These are phyloP conservation scores for Coregonus ussuriensis DNA, from an alignment of 2,797 vertebrate species.

Conservation along the genomic window DNA sequence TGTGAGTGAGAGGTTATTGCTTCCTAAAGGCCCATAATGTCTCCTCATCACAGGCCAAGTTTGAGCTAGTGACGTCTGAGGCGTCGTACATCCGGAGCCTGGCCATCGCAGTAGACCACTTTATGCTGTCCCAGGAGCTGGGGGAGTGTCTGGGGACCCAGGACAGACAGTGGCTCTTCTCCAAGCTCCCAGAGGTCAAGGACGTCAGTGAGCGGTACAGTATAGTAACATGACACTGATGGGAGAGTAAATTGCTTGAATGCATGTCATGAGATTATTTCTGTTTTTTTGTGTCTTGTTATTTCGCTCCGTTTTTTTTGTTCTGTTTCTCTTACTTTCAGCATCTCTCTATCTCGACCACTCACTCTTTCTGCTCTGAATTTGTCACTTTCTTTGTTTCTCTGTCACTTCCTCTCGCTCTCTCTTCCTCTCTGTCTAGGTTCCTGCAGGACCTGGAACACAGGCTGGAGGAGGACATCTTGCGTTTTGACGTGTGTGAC, in stretches of 20 bases:
- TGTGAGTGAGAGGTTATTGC: neutral
- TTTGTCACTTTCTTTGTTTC: neutral
- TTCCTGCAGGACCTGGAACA: slow-evolving; percentile 88
- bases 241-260: too few species aligned
- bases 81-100: slow-evolving; percentile 90
- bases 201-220: slow-evolving; percentile 87
- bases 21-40: neutral
- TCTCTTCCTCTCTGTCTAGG: slow-evolving; percentile 57
- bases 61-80: slow-evolving; percentile 91
- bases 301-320: neutral
- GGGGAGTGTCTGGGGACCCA: slow-evolving; percentile 83
- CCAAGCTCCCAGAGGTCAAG: slow-evolving; percentile 91
- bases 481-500: slow-evolving; percentile 88
- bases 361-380: too few species aligned
- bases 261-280: neutral
- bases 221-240: neutral
- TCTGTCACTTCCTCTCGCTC: neutral
- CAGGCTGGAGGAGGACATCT: slow-evolving; percentile 84
- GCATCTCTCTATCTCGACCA: neutral
- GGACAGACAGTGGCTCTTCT: slow-evolving; percentile 91
- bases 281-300: neutral
- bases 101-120: slow-evolving; percentile 87
- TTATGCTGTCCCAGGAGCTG: slow-evolving; percentile 84
- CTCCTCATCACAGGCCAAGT: slow-evolving; percentile 81
- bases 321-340: neutral